These are phyloP conservation scores for Anser cygnoides DNA, from an alignment of 2,113 vertebrate species.

Conservation along the genomic window DNA sequence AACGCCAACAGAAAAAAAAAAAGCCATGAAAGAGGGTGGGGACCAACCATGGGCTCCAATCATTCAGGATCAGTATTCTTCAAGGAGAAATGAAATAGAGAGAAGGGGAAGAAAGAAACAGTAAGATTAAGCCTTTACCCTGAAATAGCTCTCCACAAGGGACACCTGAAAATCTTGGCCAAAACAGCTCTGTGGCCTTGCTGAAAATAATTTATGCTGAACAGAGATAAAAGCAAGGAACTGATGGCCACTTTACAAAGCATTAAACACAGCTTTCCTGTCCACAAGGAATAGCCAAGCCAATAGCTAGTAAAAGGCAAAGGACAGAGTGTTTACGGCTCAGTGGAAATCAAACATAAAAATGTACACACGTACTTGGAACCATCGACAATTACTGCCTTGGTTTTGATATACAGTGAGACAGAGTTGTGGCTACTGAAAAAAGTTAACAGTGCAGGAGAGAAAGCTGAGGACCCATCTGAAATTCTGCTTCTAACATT, in stretches of 20 bases:
- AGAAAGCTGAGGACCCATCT: neutral
- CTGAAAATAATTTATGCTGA: constrained; percentile 63
- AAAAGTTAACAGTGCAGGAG: neutral
- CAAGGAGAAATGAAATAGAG: constrained; percentile 21
- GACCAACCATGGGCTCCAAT: neutral
- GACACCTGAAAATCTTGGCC: constrained; percentile 60
- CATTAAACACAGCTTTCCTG: constrained; percentile 65
- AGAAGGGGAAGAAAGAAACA: neutral
- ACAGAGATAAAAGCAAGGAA: constrained; percentile 65
- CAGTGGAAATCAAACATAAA: neutral
- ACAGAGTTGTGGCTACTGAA: neutral
- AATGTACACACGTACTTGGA: neutral
- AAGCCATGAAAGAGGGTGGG: neutral
- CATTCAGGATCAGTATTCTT: constrained; percentile 1
- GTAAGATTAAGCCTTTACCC: constrained; percentile 41
- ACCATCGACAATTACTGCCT: constrained; percentile 2
- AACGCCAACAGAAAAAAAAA: neutral
- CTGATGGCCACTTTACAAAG: constrained; percentile 60
- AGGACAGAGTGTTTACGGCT: constrained; percentile 57
- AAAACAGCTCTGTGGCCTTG: constrained; percentile 2
- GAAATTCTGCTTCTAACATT: neutral
- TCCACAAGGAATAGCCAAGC: constrained; percentile 36
- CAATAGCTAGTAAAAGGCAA: constrained; percentile 36
- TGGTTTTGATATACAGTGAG: neutral
- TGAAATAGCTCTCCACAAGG: constrained; percentile 45